Conservation (phyloP, 64 coral and sea anemone genomes). For the Pocillopora verrucosa region DNA sequence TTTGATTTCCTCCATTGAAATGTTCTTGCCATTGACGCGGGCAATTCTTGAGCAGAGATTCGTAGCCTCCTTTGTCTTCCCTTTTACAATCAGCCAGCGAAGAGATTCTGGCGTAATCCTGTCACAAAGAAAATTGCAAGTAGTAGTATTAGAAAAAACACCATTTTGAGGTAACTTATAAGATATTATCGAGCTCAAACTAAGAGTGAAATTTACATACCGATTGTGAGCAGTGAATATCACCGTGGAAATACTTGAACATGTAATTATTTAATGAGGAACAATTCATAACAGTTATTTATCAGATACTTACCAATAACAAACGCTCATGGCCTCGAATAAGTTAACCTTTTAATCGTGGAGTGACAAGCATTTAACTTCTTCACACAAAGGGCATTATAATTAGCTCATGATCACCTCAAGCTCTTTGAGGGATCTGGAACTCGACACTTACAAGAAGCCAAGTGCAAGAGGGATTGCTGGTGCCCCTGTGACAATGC, state of each 20-base stretch:
- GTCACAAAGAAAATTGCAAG: background rate
- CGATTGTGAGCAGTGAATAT: no score
- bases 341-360: no score
- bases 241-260: no score
- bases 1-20: conserved; percentile 20
- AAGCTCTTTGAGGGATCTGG: background rate
- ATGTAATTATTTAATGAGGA: no score
- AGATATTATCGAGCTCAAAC: no score
- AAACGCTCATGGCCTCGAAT: no score
- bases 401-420: background rate
- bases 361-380: no score
- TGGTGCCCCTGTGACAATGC: conserved; percentile 46
- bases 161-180: background rate
- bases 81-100: conserved; percentile 75
- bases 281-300: no score
- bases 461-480: conserved; percentile 26
- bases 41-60: conserved; percentile 51
- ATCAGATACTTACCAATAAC: no score
- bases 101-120: conserved; percentile 74
- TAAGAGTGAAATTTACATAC: no score
- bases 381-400: no score
- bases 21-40: conserved; percentile 35
- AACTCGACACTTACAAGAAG: conserved; percentile 54
- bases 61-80: conserved; percentile 55
- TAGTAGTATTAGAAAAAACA: background rate